Conservation (phyloP, 2,888 invertebrate genomes). For the Pseudococcus jackbeardsleyi region DNA sequence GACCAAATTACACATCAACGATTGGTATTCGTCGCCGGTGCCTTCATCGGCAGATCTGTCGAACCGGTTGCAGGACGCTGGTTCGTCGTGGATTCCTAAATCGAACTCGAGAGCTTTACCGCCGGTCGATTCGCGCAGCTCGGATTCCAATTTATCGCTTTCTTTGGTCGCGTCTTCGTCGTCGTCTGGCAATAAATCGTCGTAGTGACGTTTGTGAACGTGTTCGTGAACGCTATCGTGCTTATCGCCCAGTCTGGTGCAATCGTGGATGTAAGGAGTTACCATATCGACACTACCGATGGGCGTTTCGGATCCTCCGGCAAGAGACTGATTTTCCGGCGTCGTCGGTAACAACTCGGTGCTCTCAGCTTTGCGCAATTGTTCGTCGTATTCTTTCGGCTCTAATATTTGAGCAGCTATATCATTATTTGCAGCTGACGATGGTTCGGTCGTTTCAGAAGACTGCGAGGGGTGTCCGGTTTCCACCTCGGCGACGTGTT, state of each 20-base stretch:
- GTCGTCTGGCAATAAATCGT: constrained; percentile 39
- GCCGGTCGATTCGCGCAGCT: constrained; percentile 56
- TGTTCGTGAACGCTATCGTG: constrained; percentile 44
- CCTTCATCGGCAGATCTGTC: not conserved
- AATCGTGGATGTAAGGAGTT: constrained; percentile 56
- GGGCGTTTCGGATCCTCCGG: not conserved
- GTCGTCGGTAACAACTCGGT: not conserved
- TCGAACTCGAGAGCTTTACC: constrained; percentile 29
- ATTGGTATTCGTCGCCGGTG: not conserved
- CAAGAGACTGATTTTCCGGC: not conserved
- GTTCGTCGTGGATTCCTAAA: not conserved
- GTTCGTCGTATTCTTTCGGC: not conserved
- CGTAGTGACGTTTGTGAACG: not conserved
- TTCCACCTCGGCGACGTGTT: not conserved
- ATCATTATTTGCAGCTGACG: not conserved
- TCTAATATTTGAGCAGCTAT: not conserved
- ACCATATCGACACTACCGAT: not conserved
- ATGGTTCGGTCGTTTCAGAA: not conserved
- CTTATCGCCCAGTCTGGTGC: constrained; percentile 47
- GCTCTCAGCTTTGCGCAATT: not conserved
- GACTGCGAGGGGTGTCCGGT: not conserved
- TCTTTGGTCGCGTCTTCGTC: constrained; percentile 46
- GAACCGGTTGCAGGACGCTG: not conserved
- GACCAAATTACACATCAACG: constrained; percentile 32
- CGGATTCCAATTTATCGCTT: constrained; percentile 57